Evolutionary conservation across 2,113 vertebrate species (phyloP).

Genomic region (Marmota monax): DNA sequence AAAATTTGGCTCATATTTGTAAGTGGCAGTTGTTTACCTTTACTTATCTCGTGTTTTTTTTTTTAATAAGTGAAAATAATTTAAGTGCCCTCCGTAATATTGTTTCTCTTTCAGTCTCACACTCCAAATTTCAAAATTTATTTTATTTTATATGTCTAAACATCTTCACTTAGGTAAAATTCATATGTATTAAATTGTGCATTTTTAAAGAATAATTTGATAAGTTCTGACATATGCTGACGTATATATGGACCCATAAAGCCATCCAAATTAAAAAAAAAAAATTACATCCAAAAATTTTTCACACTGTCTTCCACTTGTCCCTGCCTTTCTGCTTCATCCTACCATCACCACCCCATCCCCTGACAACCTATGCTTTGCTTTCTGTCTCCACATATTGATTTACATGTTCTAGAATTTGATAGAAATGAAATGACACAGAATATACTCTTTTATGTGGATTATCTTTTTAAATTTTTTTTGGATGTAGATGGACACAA

Average conservation of each 20-base stretch:
- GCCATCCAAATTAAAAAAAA: neutral
- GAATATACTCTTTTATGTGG: neutral
- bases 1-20: neutral
- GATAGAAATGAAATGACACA: neutral
- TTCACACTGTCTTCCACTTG: neutral
- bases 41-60: neutral
- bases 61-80: neutral
- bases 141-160: constrained; percentile 1
- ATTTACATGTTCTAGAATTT: constrained; percentile 22
- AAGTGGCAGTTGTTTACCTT: neutral
- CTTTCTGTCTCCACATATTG: neutral
- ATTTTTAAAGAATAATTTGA: neutral
- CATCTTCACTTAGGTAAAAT: neutral
- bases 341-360: accelerated
- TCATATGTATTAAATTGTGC: neutral
- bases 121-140: neutral
- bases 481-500: no score
- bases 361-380: neutral
- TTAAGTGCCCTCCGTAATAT: neutral
- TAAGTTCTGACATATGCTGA: neutral
- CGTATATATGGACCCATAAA: neutral
- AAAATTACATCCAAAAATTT: neutral
- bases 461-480: no score
- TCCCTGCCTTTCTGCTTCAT: neutral
- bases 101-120: neutral